These are phyloP conservation scores for Lampris incognitus DNA, from an alignment of 2,113 vertebrate genomes.

Conservation along the genomic window DNA sequence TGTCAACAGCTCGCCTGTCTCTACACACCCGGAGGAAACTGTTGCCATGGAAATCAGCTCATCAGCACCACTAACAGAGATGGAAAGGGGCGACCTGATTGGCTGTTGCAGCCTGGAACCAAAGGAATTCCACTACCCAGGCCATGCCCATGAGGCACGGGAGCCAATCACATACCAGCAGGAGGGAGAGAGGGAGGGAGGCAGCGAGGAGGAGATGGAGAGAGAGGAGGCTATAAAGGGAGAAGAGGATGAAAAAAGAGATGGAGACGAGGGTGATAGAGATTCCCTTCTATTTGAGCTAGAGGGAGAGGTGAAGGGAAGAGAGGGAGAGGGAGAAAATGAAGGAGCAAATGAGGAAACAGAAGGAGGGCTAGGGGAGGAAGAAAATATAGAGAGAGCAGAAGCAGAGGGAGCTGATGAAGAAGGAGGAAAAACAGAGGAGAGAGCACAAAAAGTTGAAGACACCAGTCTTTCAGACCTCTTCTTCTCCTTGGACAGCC, in stretches of 20 bases:
- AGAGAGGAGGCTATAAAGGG: neutral
- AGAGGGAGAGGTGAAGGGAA: slow-evolving; percentile 1
- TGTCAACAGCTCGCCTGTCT: neutral
- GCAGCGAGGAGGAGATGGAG: neutral
- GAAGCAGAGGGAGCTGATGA: too few species aligned
- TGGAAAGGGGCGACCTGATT: slow-evolving; percentile 48
- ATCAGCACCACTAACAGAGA: slow-evolving; percentile 30
- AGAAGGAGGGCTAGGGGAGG: neutral
- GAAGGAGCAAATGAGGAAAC: neutral
- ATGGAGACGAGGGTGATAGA: neutral
- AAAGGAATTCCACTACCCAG: slow-evolving; percentile 52
- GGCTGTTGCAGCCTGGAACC: slow-evolving; percentile 30
- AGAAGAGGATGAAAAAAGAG: neutral
- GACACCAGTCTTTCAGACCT: slow-evolving; percentile 10
- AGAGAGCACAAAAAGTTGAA: slow-evolving; percentile 6
- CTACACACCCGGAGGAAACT: slow-evolving; percentile 26
- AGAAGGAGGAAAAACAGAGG: neutral
- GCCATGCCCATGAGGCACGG: neutral
- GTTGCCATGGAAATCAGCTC: slow-evolving; percentile 69
- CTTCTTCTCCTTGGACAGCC: slow-evolving; percentile 10
- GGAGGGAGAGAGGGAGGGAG: slow-evolving; percentile 13
- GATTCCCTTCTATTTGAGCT: neutral
- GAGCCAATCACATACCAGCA: slow-evolving; percentile 14
- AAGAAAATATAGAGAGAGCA: neutral
- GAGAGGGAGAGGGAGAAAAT: neutral